Base-by-base conservation (phyloP, 2,113 vertebrate genomes). In the Scatophagus argus region DNA sequence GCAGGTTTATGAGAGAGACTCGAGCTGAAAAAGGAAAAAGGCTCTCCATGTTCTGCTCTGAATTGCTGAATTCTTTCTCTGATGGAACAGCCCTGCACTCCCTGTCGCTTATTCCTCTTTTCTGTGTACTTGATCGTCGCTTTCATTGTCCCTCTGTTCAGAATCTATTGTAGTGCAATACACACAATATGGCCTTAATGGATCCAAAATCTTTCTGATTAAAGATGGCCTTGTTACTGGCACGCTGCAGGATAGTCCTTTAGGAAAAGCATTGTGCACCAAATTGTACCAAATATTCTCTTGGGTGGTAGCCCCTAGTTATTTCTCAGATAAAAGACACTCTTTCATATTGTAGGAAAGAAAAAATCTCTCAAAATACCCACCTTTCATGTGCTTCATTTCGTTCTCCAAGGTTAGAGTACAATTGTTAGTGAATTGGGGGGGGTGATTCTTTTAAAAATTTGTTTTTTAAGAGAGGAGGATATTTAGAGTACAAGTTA, bases 341-440 rank as follows among this genome's bases (percentile, higher is more conserved):
- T 46, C 58, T 84, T 83, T 87, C 74, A 83, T 85, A 80, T 80
- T 39, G 70, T 21, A 74, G 54, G 61, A 74, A 76, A 85, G 43
- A 58, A 73, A 56, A 81, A 79, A 71, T 77, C 63, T 84, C 77
- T 80, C 51, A 41, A 74, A 88, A 82, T 76, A 71, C 46, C 67
- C 47, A 77, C 38, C 70, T 88, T 87, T 89, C 75, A 81, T 86
- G 68, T 87, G 56, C 65, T 64, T 69, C 39, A 64, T 79, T 84
- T 69, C 84, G 70, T 69, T 84, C 74, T 86, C 87, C 78, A 92
- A 90, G 89, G 89, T 90, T 67, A 75, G 55, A 61, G 66, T 70
- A 81, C 78, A 76, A 79, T 86, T 82, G 72, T 79, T 69, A 78
- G 43, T 52, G 51, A 84, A 73, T 72, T 77, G 74, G 79, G 46